These are phyloP conservation scores for Drepanosiphum platanoidis DNA, from an alignment of 2,888 invertebrate genomes.

Conservation along the genomic window DNA sequence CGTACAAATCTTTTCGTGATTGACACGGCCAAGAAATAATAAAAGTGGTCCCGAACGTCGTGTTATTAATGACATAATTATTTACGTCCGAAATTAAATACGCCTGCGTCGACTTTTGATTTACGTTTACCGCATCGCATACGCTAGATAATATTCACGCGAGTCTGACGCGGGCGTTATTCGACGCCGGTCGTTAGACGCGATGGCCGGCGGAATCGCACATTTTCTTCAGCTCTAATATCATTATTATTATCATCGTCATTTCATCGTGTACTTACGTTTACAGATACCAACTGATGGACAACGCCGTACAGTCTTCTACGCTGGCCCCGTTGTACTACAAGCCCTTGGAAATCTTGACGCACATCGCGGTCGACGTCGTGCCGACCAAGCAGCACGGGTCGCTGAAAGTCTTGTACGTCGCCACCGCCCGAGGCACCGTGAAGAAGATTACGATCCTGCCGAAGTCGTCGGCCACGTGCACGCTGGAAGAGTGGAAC, in stretches of 20 bases:
- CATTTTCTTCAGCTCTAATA: no score
- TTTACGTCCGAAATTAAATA: neutral
- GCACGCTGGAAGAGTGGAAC: constrained; percentile 87
- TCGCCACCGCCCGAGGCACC: constrained; percentile 79
- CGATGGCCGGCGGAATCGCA: no score
- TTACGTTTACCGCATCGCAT: neutral
- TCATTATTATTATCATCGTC: no score
- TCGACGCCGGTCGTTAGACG: neutral
- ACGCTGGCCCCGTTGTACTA: constrained; percentile 77
- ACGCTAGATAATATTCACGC: neutral
- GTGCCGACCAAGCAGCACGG: constrained; percentile 77
- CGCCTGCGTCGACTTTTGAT: constrained; percentile 21
- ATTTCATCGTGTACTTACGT: neutral
- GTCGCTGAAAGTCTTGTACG: constrained; percentile 81
- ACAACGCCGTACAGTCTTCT: constrained; percentile 82
- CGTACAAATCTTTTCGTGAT: neutral
- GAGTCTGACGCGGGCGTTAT: neutral
- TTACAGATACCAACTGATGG: constrained; percentile 86
- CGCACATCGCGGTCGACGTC: constrained; percentile 84
- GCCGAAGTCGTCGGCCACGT: constrained; percentile 77
- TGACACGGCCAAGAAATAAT: constrained; percentile 22
- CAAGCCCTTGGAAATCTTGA: constrained; percentile 76
- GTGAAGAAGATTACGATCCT: constrained; percentile 84
- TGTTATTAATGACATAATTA: neutral
- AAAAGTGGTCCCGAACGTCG: neutral